phyloP scores from a whole-genome alignment of 2,113 vertebrate species.

The Peromyscus californicus region DNA sequence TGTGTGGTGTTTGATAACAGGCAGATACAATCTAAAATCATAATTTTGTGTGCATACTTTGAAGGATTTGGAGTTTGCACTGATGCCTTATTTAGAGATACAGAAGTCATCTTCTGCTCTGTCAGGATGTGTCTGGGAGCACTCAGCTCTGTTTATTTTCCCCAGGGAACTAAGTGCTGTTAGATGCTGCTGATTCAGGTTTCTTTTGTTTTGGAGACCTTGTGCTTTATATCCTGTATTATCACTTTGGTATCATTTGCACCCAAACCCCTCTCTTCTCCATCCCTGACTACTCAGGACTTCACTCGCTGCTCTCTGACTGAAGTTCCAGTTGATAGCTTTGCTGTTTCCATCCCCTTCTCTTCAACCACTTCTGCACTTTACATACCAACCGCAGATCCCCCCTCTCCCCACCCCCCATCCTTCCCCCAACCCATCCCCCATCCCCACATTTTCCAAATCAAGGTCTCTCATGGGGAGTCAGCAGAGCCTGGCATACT shows the following conservation, averaged over 20 bases:
- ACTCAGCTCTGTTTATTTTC: conserved; percentile 47
- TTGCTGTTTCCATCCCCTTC: background rate
- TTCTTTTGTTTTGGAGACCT: background rate
- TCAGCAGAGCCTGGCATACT: too few relatives aligned
- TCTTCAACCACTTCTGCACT: background rate
- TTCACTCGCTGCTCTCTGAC: background rate
- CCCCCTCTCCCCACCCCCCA: too few relatives aligned
- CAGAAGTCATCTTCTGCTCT: too few relatives aligned
- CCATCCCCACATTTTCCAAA: too few relatives aligned
- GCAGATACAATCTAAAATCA: conserved; percentile 11
- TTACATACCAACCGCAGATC: too few relatives aligned
- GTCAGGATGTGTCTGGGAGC: background rate
- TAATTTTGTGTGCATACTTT: background rate
- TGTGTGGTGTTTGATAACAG: background rate
- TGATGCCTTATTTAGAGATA: background rate
- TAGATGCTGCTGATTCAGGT: conserved; percentile 9
- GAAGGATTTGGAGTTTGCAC: background rate
- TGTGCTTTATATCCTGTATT: conserved; percentile 45
- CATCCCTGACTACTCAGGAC: background rate
- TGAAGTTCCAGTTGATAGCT: background rate
- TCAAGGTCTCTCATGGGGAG: too few relatives aligned
- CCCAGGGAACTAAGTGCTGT: conserved; percentile 5
- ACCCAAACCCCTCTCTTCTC: background rate
- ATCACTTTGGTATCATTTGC: background rate
- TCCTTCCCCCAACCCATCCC: too few relatives aligned